phyloP scores from a whole-genome alignment of 2,797 vertebrate species.

The Pangasius djambal region DNA sequence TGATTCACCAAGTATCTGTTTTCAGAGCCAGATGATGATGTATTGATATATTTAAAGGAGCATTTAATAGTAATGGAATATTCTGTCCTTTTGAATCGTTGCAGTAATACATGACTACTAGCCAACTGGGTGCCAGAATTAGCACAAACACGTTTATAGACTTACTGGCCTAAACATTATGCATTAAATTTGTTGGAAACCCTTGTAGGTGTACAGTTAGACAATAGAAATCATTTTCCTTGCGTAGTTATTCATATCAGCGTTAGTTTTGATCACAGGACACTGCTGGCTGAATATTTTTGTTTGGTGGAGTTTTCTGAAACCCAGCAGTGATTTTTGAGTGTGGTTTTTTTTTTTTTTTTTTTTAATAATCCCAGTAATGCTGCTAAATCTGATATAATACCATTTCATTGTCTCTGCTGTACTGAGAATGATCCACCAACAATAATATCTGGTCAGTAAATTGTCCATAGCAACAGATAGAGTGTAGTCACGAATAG shows the following conservation, averaged over 20 bases:
- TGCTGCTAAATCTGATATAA: not conserved
- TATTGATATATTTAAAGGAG: constrained; percentile 11
- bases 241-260: not conserved
- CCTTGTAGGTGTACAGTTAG: not conserved
- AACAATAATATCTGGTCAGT: not conserved
- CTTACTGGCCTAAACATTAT: not conserved
- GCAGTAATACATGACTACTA: not conserved
- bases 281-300: not conserved
- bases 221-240: not conserved
- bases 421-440: not conserved
- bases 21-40: constrained; percentile 21
- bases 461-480: not conserved
- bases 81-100: constrained; percentile 3
- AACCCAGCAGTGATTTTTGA: not conserved
- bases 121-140: constrained; percentile 4
- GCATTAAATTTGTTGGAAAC: not conserved
- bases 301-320: not conserved
- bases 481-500: not conserved
- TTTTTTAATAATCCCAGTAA: not conserved
- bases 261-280: not conserved
- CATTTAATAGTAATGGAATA: constrained; percentile 7
- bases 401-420: not conserved
- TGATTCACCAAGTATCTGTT: constrained; percentile 6
- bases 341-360: not conserved
- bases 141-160: constrained; percentile 13